phyloP scores from a whole-genome alignment of 2,888 invertebrate genomes.

The Silvanus unidentatus region DNA sequence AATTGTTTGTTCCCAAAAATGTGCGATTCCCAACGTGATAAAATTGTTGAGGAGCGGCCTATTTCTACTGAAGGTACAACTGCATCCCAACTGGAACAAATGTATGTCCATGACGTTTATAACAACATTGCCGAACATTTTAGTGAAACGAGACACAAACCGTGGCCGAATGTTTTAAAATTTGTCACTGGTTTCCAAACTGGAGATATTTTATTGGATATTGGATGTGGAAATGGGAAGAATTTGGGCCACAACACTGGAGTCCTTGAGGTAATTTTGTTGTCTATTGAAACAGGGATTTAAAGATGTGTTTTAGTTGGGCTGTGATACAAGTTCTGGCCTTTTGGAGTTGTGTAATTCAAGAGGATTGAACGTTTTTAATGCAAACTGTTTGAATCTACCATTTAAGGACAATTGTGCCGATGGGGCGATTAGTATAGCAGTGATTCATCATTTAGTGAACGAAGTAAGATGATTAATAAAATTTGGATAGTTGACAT shows the following conservation, averaged over 20 bases:
- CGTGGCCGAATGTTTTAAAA: constrained; percentile 85
- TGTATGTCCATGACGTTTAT: constrained; percentile 83
- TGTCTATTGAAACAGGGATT: neutral
- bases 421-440: constrained; percentile 88
- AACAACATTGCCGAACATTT: constrained; percentile 93
- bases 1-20: constrained; percentile 56
- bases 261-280: constrained; percentile 55
- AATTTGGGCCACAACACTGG: constrained; percentile 65
- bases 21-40: constrained; percentile 57
- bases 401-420: constrained; percentile 62
- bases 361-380: constrained; percentile 62
- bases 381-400: constrained; percentile 69
- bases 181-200: constrained; percentile 64
- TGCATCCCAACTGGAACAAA: constrained; percentile 63
- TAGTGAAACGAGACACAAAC: constrained; percentile 86
- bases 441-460: constrained; percentile 93
- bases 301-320: constrained; percentile 53
- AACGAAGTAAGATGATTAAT: constrained; percentile 52
- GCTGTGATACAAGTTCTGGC: constrained; percentile 72
- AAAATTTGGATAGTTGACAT: neutral
- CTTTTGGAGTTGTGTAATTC: constrained; percentile 58
- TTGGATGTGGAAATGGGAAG: constrained; percentile 98
- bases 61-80: constrained; percentile 16
- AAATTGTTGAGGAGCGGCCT: constrained; percentile 10
- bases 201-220: constrained; percentile 76